phyloP scores from a whole-genome alignment of 2,797 vertebrate species.

The Eupleurogrammus muticus region DNA sequence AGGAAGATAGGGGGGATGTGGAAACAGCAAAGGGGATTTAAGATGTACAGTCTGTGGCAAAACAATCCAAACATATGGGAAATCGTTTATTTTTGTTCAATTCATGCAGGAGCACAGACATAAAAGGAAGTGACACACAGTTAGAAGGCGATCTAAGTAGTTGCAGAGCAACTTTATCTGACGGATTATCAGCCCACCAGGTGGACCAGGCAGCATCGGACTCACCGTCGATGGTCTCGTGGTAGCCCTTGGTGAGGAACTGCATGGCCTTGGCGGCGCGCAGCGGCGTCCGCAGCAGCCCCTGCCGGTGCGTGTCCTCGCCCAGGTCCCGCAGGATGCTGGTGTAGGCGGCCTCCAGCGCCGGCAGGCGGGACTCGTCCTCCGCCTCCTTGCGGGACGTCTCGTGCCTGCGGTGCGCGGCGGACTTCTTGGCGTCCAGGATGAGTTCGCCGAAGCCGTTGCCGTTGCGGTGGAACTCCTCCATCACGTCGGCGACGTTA shows the following conservation, averaged over 20 bases:
- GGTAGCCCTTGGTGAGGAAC: conserved; percentile 90
- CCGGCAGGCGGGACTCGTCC: conserved; percentile 68
- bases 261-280: conserved; percentile 89
- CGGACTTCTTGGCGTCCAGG: conserved; percentile 72
- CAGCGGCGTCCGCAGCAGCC: conserved; percentile 85
- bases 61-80: no score
- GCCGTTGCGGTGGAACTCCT: conserved; percentile 69
- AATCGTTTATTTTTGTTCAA: no score
- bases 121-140: no score
- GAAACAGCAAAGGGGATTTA: neutral
- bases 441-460: conserved; percentile 72
- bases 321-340: conserved; percentile 86
- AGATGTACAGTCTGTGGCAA: no score
- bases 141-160: no score
- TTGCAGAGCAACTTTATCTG: no score
- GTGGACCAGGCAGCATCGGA: neutral
- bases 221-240: conserved; percentile 86
- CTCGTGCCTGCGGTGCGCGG: conserved; percentile 65
- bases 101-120: no score
- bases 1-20: neutral
- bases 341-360: conserved; percentile 83
- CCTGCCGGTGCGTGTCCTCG: conserved; percentile 86
- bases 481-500: conserved; percentile 61
- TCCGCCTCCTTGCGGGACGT: conserved; percentile 76
- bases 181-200: no score